Percentiles rank a stretch among this genome's conserved stretches.
Conservation (phyloP, 2,113 vertebrate genomes). For the Xerus inauris region DNA sequence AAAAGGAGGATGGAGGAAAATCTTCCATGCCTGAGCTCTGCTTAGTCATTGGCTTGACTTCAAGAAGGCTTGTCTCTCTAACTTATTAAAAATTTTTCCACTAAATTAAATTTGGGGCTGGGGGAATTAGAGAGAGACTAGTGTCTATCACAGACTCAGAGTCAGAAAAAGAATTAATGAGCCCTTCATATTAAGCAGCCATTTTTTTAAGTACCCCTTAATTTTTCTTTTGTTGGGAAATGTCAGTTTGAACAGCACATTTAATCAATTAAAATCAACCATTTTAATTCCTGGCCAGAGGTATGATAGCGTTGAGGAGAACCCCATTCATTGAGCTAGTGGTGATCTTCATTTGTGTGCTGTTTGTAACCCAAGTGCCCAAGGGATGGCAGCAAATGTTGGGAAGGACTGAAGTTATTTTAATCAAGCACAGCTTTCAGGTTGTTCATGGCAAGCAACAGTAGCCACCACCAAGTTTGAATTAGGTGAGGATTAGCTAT, state of each 20-base stretch:
- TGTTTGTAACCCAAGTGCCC: neutral
- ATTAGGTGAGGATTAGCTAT: neutral
- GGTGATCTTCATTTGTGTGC: neutral
- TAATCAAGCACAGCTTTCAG: neutral
- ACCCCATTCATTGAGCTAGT: neutral
- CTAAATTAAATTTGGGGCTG: neutral
- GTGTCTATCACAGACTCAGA: neutral
- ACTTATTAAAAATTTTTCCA: neutral
- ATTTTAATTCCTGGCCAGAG: neutral
- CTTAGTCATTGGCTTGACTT: neutral
- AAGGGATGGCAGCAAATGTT: neutral
- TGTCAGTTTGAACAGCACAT: neutral
- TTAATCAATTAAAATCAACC: neutral
- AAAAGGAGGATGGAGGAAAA: neutral
- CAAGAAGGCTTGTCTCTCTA: neutral
- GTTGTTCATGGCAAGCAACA: neutral
- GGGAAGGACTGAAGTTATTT: neutral
- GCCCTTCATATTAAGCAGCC: neutral
- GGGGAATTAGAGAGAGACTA: neutral
- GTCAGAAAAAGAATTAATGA: neutral
- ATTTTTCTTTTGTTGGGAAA: neutral
- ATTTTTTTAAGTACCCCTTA: neutral
- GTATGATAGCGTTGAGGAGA: neutral
- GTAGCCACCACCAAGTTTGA: neutral
- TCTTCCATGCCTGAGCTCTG: accelerated